phyloP scores from a whole-genome alignment of 2,888 invertebrate species.

The Anagyrus pseudococci region DNA sequence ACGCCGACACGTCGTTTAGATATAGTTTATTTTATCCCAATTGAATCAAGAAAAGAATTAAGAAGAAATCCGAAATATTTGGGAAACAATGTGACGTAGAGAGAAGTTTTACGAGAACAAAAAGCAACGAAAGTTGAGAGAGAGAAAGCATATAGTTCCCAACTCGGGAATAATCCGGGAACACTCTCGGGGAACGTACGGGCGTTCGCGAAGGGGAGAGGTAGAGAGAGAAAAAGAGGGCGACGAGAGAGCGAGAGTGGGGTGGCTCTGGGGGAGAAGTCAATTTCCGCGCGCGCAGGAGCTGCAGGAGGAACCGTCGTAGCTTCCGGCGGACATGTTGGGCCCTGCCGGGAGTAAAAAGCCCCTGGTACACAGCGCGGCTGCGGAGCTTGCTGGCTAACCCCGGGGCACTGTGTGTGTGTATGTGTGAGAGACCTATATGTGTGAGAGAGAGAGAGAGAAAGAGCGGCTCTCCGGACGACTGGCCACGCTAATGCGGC shows the following conservation, averaged over 20 bases:
- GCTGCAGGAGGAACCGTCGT: constrained; percentile 27
- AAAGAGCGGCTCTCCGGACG: constrained; percentile 48
- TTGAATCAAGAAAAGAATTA: background rate
- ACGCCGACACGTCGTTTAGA: too few species aligned
- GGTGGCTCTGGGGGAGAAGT: constrained; percentile 9
- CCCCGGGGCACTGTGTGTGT: too few species aligned
- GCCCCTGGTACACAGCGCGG: too few species aligned
- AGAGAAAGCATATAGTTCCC: too few species aligned
- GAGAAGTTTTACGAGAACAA: too few species aligned
- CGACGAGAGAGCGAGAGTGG: background rate
- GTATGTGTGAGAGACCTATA: too few species aligned
- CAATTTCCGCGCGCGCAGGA: constrained; percentile 27
- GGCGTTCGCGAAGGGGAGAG: background rate
- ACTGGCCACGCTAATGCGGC: constrained; percentile 50
- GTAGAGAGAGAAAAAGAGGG: background rate
- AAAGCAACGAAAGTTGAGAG: too few species aligned
- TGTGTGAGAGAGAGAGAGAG: constrained; percentile 13
- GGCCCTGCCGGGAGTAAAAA: constrained; percentile 39
- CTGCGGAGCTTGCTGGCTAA: too few species aligned
- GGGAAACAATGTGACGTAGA: too few species aligned
- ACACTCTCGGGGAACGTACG: too few species aligned
- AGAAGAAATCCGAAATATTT: background rate
- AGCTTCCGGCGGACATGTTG: constrained; percentile 37
- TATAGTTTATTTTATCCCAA: background rate
- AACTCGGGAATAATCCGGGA: too few species aligned